These are phyloP conservation scores for Pocillopora grandis DNA, from an alignment of 92 coral and sea anemone genomes.

Conservation along the genomic window DNA sequence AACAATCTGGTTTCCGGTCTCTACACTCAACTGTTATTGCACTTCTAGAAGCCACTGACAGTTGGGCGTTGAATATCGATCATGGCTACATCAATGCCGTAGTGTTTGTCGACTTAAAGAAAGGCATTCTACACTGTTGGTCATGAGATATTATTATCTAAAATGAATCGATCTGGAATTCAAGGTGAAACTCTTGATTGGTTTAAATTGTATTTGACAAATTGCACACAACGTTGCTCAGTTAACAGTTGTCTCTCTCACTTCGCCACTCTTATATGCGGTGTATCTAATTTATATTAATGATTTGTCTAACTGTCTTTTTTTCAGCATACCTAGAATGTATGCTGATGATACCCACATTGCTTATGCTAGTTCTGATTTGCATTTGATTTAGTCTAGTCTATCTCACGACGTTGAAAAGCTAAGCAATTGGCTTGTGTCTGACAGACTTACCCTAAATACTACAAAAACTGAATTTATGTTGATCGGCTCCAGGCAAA, in stretches of 20 bases:
- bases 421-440: conserved; percentile 10
- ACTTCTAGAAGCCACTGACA: not conserved
- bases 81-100: not conserved
- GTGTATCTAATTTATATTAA: conserved; percentile 10
- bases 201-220: not conserved
- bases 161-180: too few relatives aligned
- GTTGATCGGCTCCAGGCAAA: too few relatives aligned
- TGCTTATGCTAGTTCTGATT: not conserved
- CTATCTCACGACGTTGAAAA: conserved; percentile 10
- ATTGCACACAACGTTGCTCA: not conserved
- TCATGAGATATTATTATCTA: too few relatives aligned
- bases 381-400: not conserved
- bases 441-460: conserved; percentile 1
- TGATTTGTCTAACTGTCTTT: conserved; percentile 21
- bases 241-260: conserved; percentile 5
- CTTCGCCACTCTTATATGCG: conserved; percentile 14
- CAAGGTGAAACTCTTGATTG: too few relatives aligned
- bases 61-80: not conserved
- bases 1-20: not conserved
- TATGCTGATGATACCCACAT: conserved; percentile 41
- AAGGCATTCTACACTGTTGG: too few relatives aligned
- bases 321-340: conserved; percentile 10
- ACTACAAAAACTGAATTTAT: too few relatives aligned
- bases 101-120: not conserved
- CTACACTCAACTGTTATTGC: not conserved